These are phyloP conservation scores for Chiroxiphia lanceolata DNA, from an alignment of 2,797 vertebrate species.

Conservation along the genomic window DNA sequence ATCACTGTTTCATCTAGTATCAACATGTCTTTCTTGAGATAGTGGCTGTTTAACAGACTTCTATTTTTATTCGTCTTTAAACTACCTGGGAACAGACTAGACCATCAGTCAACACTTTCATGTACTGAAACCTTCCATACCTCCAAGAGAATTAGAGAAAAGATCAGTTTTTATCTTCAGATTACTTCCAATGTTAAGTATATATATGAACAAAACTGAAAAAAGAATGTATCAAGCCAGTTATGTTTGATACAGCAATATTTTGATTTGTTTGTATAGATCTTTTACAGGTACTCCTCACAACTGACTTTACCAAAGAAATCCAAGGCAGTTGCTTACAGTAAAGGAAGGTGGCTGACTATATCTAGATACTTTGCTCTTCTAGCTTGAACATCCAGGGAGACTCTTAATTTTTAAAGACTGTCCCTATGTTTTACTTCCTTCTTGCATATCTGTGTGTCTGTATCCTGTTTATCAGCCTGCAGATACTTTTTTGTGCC, in stretches of 20 bases:
- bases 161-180: neutral
- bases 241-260: neutral
- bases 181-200: neutral
- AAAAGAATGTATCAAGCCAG: neutral
- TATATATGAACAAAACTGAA: neutral
- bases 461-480: neutral
- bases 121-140: neutral
- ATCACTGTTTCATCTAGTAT: neutral
- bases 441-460: neutral
- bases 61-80: neutral
- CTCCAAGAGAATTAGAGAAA: neutral
- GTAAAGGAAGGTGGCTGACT: neutral
- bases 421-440: neutral
- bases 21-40: neutral
- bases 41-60: neutral
- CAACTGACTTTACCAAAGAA: neutral
- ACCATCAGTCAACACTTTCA: neutral
- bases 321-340: neutral
- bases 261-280: neutral
- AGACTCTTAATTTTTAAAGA: neutral
- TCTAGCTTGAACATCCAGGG: neutral
- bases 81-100: neutral
- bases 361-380: neutral
- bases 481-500: neutral
- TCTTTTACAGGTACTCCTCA: neutral